A percentile compares a stretch with the other conserved stretches of the same genome.
Evolutionary conservation across 2,888 invertebrate genomes (phyloP).

Genomic region (Eupithecia subumbrata): DNA sequence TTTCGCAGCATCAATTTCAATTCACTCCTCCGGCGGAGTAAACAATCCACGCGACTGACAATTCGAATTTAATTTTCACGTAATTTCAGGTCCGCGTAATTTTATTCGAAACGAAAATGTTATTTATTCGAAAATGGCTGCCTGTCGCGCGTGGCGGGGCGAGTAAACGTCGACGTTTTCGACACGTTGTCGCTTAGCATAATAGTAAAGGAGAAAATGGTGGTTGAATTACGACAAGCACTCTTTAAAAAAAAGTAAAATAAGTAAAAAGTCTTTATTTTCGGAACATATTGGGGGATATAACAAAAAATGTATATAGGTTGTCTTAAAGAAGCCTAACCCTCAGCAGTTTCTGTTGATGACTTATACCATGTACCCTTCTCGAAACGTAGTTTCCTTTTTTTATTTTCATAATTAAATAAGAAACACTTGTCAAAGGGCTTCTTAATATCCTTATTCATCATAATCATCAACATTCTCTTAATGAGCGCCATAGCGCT

Average conservation of each 20-base stretch:
- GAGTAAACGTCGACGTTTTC: conserved; percentile 37
- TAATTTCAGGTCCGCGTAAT: conserved; percentile 61
- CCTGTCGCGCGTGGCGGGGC: conserved; percentile 48
- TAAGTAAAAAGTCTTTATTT: too few species aligned
- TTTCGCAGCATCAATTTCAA: conserved; percentile 10
- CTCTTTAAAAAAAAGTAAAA: background rate
- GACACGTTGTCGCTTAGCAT: conserved; percentile 40
- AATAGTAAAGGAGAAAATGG: conserved; percentile 13
- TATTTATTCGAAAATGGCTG: conserved; percentile 58
- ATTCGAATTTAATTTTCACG: conserved; percentile 61
- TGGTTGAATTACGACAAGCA: background rate
- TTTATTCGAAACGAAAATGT: conserved; percentile 50
- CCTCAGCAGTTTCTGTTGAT: background rate
- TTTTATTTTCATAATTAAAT: background rate
- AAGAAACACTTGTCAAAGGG: background rate
- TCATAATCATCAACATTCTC: too few species aligned
- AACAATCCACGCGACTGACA: conserved; percentile 43
- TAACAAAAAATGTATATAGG: too few species aligned
- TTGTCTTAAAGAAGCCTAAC: background rate
- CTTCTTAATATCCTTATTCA: background rate
- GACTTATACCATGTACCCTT: background rate
- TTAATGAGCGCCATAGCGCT: too few species aligned
- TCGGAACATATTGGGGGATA: too few species aligned
- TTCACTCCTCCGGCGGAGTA: conserved; percentile 21
- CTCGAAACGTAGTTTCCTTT: background rate